Base-by-base conservation (phyloP, 2,797 vertebrate genomes). In the Spondyliosoma cantharus region DNA sequence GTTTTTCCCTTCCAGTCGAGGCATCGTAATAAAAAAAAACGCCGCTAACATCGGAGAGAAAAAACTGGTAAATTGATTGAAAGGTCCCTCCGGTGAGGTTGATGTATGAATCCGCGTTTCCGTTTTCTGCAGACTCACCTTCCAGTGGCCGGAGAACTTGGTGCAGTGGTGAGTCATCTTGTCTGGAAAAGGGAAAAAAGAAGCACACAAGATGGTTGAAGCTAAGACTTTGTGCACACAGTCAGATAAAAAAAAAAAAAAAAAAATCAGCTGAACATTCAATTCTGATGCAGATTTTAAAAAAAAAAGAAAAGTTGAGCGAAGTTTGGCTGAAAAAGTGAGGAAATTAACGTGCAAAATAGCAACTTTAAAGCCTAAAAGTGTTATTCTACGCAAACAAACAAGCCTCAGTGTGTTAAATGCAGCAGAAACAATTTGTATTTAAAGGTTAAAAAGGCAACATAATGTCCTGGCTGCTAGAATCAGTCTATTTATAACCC, bases 101-200 rank as follows among this genome's bases (percentile, higher is more conserved):
- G 62, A 76, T 45, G 50, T 14, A 14, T 56, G 54, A 72, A 77
- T 54, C 45, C 48, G 58, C 22, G 45, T 25, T 58, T 64, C 32
- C 6, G 2, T 7, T 37, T 8, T 22, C 53, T 19, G 42, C 32
- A 82, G 54, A 78, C 95, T 88, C 94, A 96, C 97, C 97, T 97
- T 98, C 97, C 97, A 97, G 92, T 96, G 97, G 76, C 96, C 96
- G 0, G 97, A 96, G 81, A 96, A 95, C 91, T 96, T 97, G 93
- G 96, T 96, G 91, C 97, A 96, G 29, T 95, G 96, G 75, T 97
- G 96, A 91, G 93, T 95, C 97, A 98, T 97, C 79, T 84, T 93
- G 91, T 88, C 90, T 94, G 84, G 81, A 83, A 62, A 45, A 42
- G 56, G 54, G 14, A n/a, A 50, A 37, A 37, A 22, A 17, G 59